Percentiles rank a stretch among this genome's conserved stretches.
These are phyloP conservation scores for Malthinus seriepunctatus DNA, from an alignment of 2,888 invertebrate species.

Conservation along the genomic window DNA sequence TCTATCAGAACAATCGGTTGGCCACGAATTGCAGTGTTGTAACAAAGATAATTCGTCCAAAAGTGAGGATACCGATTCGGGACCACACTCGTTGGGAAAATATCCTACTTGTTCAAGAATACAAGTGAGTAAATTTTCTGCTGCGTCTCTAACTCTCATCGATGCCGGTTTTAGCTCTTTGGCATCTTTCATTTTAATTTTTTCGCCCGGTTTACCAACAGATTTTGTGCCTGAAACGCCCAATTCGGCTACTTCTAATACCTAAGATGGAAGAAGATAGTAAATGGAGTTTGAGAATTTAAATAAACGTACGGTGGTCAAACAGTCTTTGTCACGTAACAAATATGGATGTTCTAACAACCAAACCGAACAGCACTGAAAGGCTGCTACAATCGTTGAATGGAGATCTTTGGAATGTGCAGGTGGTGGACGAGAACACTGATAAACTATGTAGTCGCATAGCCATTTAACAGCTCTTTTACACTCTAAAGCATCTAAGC, in stretches of 20 bases:
- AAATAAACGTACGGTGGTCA: constrained; percentile 71
- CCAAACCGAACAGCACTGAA: constrained; percentile 91
- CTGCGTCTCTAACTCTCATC: constrained; percentile 96
- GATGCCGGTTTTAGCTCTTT: constrained; percentile 97
- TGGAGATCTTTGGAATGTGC: constrained; percentile 93
- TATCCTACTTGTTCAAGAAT: constrained; percentile 90
- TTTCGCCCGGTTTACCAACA: constrained; percentile 83
- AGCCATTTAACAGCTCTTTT: constrained; percentile 95
- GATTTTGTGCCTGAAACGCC: constrained; percentile 97
- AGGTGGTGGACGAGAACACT: constrained; percentile 92
- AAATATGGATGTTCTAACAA: constrained; percentile 88
- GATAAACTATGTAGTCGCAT: constrained; percentile 96
- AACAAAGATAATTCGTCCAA: constrained; percentile 85
- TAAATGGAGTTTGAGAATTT: no score
- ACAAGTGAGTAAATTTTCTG: constrained; percentile 88
- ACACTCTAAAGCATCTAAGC: constrained; percentile 81
- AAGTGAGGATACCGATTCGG: constrained; percentile 82
- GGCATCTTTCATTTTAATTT: constrained; percentile 90
- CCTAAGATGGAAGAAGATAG: constrained; percentile 34
- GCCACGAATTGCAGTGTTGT: constrained; percentile 71
- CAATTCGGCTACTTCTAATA: constrained; percentile 92
- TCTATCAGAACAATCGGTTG: constrained; percentile 55
- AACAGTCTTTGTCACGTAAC: constrained; percentile 87
- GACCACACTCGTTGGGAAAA: constrained; percentile 82
- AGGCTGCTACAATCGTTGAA: constrained; percentile 91